phyloP scores from a whole-genome alignment of 2,113 vertebrate species.

The Rattus norvegicus region GRCr8 NC_086022.1:49981001-49981500 shows the following conservation, averaged over 20 bases:
- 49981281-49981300: not conserved
- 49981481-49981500: not conserved
- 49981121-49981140: not conserved
- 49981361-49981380: not conserved
- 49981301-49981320: not conserved
- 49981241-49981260: not conserved
- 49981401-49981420: not conserved
- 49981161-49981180: not conserved
- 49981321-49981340: not conserved
- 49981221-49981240: not conserved
- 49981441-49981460: not conserved
- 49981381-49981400: not conserved
- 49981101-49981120: not conserved
- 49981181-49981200: not conserved
- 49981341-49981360: not conserved
- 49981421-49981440: not conserved
- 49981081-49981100: not conserved
- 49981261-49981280: not conserved
- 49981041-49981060: not conserved
- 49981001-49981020: not conserved
- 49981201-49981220: not conserved
- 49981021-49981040: not conserved
- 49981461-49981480: not conserved
- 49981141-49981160: not conserved
- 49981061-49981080: not conserved